A percentile compares a stretch with the other conserved stretches of the same genome.
Evolutionary conservation across 2,888 invertebrate species (phyloP).

Genomic region (Asteroscopus sphinx): DNA sequence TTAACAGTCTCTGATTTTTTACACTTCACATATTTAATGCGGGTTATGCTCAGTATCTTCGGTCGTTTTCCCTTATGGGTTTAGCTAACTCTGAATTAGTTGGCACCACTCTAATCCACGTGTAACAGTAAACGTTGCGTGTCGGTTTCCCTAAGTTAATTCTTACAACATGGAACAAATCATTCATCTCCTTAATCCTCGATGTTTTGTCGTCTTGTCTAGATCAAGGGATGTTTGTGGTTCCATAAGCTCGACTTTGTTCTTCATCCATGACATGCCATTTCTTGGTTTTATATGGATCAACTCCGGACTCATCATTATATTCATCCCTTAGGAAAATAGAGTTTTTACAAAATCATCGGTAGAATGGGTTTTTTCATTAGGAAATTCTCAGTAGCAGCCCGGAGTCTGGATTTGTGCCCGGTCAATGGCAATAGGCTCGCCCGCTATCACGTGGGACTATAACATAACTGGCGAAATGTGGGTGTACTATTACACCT

Average conservation of each 20-base stretch:
- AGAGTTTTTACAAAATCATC: too few species aligned
- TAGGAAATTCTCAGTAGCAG: too few species aligned
- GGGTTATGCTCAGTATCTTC: slow-evolving; percentile 13
- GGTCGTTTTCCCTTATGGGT: slow-evolving; percentile 22
- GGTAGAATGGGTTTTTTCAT: too few species aligned
- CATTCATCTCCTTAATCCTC: not conserved
- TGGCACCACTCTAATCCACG: slow-evolving; percentile 36
- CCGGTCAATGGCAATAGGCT: too few species aligned
- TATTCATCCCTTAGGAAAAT: too few species aligned
- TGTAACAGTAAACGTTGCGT: slow-evolving; percentile 25
- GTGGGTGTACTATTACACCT: too few species aligned
- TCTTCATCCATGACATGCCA: too few species aligned
- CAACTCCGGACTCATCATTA: not conserved
- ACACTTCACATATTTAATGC: slow-evolving; percentile 21
- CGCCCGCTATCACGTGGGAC: too few species aligned
- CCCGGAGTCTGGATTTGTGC: too few species aligned
- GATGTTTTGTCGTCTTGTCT: slow-evolving; percentile 4
- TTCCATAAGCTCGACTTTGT: too few species aligned
- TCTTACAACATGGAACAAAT: slow-evolving; percentile 25
- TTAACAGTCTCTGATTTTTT: slow-evolving; percentile 3
- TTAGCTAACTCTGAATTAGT: slow-evolving; percentile 26
- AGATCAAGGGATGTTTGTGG: not conserved
- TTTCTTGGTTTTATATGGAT: slow-evolving; percentile 1
- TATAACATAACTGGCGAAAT: too few species aligned
- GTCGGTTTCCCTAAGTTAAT: slow-evolving; percentile 15